Evolutionary conservation across 1,140 invertebrate genomes (phyloP), one percentile per base, ranked within the genome.

Genomic region (Zaprionus camerounensis): DNA sequence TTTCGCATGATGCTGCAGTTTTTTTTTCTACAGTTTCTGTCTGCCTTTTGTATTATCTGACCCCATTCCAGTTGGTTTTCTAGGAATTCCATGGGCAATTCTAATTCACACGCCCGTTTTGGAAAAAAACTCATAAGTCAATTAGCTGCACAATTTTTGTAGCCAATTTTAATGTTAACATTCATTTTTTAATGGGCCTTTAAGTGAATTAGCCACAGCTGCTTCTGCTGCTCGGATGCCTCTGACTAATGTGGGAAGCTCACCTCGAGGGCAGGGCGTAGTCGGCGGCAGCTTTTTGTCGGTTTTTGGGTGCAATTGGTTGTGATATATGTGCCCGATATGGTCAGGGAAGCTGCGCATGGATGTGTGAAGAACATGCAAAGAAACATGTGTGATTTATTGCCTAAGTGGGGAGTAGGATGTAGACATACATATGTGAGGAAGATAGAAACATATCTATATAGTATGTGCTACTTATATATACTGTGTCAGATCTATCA

Each of bases 151-250:
- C 41, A 75, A 82, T 68, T 76, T 76, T 65, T 65, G 57, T 69
- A 63, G 86, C 71, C 82, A 86, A 69, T 83, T 72, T 75, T 74
- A 31, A 31, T 75, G 73, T 56, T 51, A 63, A 63, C 68, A 24
- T 31, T 69, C 68, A 17, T n/a, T 69, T 84, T 75, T 90, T 81
- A 84, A 88, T 90, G 71, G 78, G 57, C 70, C 71, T 78, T 78
- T 59, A 81, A 90, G 73, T 78, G 81, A 88, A 84, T 88, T 88
- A 81, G 85, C 71, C 51, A 76, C 75, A 84, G 84, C 84, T 88
- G 84, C 84, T 84, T 78, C 71, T 84, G 84, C 84, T 84, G 81
- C 71, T 81, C 62, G 66, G 55, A 46, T 76, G 69, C 71, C 13
- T 28, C 57, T 84, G 82, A 75, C 67, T 81, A 58, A 73, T 87